Evolutionary conservation across 2,888 invertebrate species (phyloP).

Genomic region (Hetaerina titia): DNA sequence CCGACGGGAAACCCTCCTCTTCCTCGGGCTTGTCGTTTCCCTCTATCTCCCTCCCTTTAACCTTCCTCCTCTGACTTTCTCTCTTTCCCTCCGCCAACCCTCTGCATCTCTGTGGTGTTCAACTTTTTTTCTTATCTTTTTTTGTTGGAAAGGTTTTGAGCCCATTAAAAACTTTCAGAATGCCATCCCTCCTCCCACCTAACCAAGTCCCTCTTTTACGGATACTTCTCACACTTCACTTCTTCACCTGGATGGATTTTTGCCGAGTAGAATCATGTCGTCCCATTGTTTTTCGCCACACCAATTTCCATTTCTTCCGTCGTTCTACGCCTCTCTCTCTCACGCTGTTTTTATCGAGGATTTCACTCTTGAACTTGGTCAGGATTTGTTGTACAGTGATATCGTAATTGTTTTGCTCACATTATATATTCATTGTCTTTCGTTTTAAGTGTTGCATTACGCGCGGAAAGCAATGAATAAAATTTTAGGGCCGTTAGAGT

Average conservation of each 20-base stretch:
- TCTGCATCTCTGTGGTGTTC: not conserved
- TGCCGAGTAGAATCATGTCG: not conserved
- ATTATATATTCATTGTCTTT: too few species aligned
- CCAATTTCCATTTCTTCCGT: not conserved
- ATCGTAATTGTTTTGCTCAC: too few species aligned
- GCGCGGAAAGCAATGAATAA: too few species aligned
- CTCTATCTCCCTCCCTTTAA: not conserved
- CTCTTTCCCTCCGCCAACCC: not conserved
- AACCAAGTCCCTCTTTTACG: not conserved
- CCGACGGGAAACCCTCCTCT: not conserved
- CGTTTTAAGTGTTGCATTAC: too few species aligned
- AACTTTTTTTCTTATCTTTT: not conserved
- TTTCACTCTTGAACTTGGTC: too few species aligned
- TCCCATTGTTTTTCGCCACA: not conserved
- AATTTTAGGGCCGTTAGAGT: too few species aligned
- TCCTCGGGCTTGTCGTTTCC: not conserved
- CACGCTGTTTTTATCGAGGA: too few species aligned
- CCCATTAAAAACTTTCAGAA: constrained; percentile 17
- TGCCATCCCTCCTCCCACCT: not conserved
- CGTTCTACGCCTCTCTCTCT: not conserved
- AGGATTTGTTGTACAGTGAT: too few species aligned
- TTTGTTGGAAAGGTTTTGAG: not conserved
- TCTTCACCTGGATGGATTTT: not conserved
- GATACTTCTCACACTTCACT: not conserved
- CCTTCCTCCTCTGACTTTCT: not conserved